Base-by-base conservation (phyloP, 2,113 vertebrate species). In the Morone saxatilis region DNA sequence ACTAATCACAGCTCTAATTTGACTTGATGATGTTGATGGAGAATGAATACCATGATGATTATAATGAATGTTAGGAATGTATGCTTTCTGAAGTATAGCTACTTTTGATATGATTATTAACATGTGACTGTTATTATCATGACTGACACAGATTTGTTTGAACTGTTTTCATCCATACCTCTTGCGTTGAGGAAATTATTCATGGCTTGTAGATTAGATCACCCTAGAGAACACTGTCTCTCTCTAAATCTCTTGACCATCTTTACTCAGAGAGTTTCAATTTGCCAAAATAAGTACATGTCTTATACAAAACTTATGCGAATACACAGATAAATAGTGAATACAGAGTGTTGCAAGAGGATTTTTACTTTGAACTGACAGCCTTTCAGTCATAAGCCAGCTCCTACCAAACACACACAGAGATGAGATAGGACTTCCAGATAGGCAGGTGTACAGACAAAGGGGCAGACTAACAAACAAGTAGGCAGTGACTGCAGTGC, bases 211-310 rank as follows among this genome's bases (percentile, higher is more conserved):
- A 80, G 84, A 78, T 79, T 62, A 77, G 88, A 89, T 80, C 85
- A 76, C 83, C 89, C 91, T 63, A 69, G 89, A 94, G 81, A 90
- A 93, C 79, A 70, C 87, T 91, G 74, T 93, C 93, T 92, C 85
- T 83, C 51, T 86, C 71, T 54, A 1, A 76, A 85, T 85, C 86
- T 87, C 84, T 82, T 69, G 19, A 75, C 47, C 78, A 70, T 75
- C 73, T 59, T 80, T 36, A 73, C 41, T 78, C 25, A 25, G 25
- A 31, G 31, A 31, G 31, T 31, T 31, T 31, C 31, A 31, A 31
- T 31, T 31, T 31, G 31, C 31, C 31, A 31, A 31, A 31, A 31
- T 31, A 31, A 31, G 31, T 31, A 31, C 31, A 31, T 31, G 31
- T 31, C 31, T 31, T 31, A 31, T 31, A 31, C 31, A 31, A 31